These are phyloP conservation scores for Oncorhynchus nerka DNA, from an alignment of 2,113 vertebrate species.

Conservation along the genomic window DNA sequence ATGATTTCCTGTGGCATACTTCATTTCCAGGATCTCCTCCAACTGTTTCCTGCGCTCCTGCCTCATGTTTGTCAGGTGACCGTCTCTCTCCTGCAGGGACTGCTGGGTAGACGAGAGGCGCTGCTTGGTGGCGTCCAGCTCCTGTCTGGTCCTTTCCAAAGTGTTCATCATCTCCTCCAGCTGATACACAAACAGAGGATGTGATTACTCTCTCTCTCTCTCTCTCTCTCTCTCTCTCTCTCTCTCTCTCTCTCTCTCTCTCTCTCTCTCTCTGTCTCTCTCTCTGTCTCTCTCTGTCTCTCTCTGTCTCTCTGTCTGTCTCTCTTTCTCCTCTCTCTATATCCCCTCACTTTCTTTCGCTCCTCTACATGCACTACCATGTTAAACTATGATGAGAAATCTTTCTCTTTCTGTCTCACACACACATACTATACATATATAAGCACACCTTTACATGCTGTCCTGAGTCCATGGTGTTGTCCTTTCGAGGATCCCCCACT, in stretches of 20 bases:
- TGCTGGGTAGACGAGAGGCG: constrained; percentile 96
- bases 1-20: constrained; percentile 76
- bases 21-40: constrained; percentile 99
- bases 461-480: constrained; percentile 67
- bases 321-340: no score
- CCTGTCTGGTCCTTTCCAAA: constrained; percentile 93
- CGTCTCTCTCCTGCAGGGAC: constrained; percentile 91
- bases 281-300: no score
- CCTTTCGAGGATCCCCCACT: constrained; percentile 64
- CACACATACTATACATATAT: no score
- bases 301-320: no score
- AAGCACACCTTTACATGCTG: constrained; percentile 63
- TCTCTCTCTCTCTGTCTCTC: no score
- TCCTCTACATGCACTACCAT: not conserved
- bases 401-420: no score
- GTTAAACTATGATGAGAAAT: no score
- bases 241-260: no score
- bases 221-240: no score
- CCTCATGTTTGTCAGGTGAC: constrained; percentile 91
- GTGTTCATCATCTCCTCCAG: constrained; percentile 94
- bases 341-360: not conserved
- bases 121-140: constrained; percentile 94
- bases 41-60: constrained; percentile 94
- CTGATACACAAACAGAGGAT: constrained; percentile 60
- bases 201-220: not conserved